A percentile compares a stretch with the other conserved stretches of the same genome.
These are phyloP conservation scores for Amiota minor DNA, from an alignment of 2,888 invertebrate species.

Conservation along the genomic window DNA sequence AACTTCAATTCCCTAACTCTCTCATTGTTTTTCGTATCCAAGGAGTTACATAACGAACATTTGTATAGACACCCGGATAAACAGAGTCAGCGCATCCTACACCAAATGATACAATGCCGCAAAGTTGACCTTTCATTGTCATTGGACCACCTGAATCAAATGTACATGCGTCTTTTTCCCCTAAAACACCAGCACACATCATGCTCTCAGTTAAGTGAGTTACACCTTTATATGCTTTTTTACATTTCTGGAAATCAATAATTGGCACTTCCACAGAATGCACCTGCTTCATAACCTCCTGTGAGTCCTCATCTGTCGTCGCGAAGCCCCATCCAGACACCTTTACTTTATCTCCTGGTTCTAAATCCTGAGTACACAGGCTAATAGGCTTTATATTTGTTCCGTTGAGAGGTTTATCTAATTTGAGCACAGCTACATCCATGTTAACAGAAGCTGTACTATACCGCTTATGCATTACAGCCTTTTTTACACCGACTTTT, in stretches of 20 bases:
- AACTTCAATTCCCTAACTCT: no score
- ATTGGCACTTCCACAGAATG: not conserved
- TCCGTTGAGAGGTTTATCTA: not conserved
- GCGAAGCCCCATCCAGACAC: constrained; percentile 9
- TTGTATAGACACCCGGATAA: constrained; percentile 14
- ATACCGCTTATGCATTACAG: not conserved
- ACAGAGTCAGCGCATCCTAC: not conserved
- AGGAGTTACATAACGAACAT: not conserved
- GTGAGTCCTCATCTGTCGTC: not conserved
- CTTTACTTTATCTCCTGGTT: not conserved
- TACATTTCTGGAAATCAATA: not conserved
- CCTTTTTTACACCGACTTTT: not conserved
- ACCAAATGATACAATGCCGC: constrained; percentile 22
- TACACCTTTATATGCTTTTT: not conserved
- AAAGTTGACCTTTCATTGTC: not conserved
- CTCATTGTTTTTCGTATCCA: not conserved
- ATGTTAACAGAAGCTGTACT: not conserved
- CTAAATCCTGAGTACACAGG: not conserved
- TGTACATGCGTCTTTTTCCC: constrained; percentile 6
- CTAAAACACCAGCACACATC: constrained; percentile 13
- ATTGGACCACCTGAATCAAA: constrained; percentile 14
- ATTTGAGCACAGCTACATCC: constrained; percentile 11
- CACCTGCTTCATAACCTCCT: not conserved
- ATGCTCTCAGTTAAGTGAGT: not conserved
- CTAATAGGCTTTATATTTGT: not conserved